Evolutionary conservation across 1,140 invertebrate species (phyloP).

Genomic region (Lepidotrigona ventralis): DNA sequence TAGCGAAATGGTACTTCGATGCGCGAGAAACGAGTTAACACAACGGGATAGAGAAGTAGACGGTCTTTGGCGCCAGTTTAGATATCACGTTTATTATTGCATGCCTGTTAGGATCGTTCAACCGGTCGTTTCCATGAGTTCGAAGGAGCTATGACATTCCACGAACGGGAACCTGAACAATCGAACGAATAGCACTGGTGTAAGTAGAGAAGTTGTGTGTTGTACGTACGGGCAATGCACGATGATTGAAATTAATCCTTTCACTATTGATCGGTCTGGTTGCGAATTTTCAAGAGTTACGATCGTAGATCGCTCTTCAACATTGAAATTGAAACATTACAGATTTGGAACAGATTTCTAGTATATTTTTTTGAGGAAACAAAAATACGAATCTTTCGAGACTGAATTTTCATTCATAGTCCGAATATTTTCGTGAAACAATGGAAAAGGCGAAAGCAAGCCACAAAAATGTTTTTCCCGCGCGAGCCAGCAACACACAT

Average conservation of each 20-base stretch:
- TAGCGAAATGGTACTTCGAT: too few species aligned
- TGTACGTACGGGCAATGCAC: background rate
- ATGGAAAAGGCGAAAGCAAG: too few species aligned
- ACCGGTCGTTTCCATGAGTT: background rate
- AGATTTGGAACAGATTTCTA: too few species aligned
- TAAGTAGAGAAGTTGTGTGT: background rate
- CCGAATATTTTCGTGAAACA: background rate
- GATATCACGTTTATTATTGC: constrained; percentile 54
- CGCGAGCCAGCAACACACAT: background rate
- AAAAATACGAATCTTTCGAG: too few species aligned
- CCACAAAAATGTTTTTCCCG: background rate
- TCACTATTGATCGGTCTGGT: background rate
- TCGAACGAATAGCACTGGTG: constrained; percentile 21
- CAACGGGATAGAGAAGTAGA: background rate
- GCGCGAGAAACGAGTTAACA: constrained; percentile 5
- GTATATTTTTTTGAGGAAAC: background rate
- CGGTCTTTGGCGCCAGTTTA: constrained; percentile 39
- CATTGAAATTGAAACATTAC: too few species aligned
- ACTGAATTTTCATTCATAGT: background rate
- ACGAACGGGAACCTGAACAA: constrained; percentile 46
- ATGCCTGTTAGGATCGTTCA: constrained; percentile 22
- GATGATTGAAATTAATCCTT: background rate
- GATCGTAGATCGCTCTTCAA: too few species aligned
- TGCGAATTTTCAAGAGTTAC: background rate
- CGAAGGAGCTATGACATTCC: constrained; percentile 28